These are phyloP conservation scores for Echinarachnius parma DNA, from an alignment of 53 echinoderm and acorn worm species.

Conservation along the genomic window DNA sequence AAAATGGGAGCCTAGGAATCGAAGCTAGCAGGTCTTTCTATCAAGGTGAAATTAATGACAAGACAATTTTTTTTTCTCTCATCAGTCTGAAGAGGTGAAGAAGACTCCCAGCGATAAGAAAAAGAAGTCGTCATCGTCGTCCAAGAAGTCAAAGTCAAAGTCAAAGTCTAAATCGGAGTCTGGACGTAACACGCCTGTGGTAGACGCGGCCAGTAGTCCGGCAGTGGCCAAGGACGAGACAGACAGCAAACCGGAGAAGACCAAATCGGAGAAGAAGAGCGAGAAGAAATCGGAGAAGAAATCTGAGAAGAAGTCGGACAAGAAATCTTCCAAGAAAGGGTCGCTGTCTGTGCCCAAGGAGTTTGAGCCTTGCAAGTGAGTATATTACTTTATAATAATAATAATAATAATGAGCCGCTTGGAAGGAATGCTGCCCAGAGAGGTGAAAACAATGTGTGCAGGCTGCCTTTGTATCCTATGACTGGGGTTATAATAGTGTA, in stretches of 20 bases:
- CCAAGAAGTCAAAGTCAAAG: conserved; percentile 35
- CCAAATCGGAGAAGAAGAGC: conserved; percentile 62
- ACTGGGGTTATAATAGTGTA: too few relatives aligned
- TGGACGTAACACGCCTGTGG: conserved; percentile 31
- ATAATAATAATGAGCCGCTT: too few relatives aligned
- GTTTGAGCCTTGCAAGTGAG: conserved; percentile 87
- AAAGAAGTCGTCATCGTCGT: too few relatives aligned
- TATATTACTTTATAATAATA: too few relatives aligned
- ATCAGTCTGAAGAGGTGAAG: too few relatives aligned
- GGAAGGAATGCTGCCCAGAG: too few relatives aligned
- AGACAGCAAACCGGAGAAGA: conserved; percentile 64
- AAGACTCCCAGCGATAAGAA: conserved; percentile 73
- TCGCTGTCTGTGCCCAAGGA: conserved; percentile 56
- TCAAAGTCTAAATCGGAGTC: conserved; percentile 40
- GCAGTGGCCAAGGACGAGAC: conserved; percentile 52
- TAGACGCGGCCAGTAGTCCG: conserved; percentile 38
- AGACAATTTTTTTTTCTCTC: too few relatives aligned
- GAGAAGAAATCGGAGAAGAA: conserved; percentile 65
- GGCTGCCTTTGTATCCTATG: too few relatives aligned
- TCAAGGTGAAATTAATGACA: too few relatives aligned
- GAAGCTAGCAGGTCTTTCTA: too few relatives aligned
- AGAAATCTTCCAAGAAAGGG: conserved; percentile 63
- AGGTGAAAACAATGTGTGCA: too few relatives aligned
- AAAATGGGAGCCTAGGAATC: too few relatives aligned
- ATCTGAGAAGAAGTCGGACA: conserved; percentile 62